Base-by-base conservation (phyloP, 2,797 vertebrate genomes). In the Bradypus variegatus region DNA sequence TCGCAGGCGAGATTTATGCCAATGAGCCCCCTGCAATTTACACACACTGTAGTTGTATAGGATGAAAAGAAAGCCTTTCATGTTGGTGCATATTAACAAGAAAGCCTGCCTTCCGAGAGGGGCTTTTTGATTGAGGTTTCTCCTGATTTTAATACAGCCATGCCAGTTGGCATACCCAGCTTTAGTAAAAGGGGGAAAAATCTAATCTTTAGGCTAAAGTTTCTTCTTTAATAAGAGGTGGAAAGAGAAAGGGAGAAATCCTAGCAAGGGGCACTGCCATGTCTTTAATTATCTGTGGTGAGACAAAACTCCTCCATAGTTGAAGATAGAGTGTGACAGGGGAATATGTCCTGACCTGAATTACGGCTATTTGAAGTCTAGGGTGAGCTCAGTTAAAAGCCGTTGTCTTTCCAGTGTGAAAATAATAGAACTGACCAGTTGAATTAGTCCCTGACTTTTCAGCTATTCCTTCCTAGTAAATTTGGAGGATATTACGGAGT, bases 81-180 rank as follows among this genome's bases (percentile, higher is more conserved):
- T 97, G 97, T 97, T 94, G 97, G 95, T 97, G 98, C 97, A 98
- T 98, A 97, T 97, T 98, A 98, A 98, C 97, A 97, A 98, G 98
- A 97, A 97, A 97, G 97, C 96, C 97, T 97, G 97, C 97, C 97
- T 97, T 97, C 96, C 95, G 95, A 98, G 97, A 97, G 92, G 95
- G 95, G 96, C 96, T 96, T 97, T 98, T 96, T 97, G 97, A 97
- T 97, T 97, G 97, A 95, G 96, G 87, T 91, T 96, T 95, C 97
- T 96, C 97, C 97, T 97, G 97, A 97, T 97, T 97, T 97, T 97
- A 97, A 97, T 97, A 96, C 96, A 96, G 96, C 97, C 94, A 94
- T 96, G 96, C 95, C 96, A 96, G 96, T 98, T 96, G 96, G 96
- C 95, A 91, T 96, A 92, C 93, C 88, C 95, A 96, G 96, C 95